phyloP scores from a whole-genome alignment of 2,797 vertebrate species.

The Emys orbicularis region DNA sequence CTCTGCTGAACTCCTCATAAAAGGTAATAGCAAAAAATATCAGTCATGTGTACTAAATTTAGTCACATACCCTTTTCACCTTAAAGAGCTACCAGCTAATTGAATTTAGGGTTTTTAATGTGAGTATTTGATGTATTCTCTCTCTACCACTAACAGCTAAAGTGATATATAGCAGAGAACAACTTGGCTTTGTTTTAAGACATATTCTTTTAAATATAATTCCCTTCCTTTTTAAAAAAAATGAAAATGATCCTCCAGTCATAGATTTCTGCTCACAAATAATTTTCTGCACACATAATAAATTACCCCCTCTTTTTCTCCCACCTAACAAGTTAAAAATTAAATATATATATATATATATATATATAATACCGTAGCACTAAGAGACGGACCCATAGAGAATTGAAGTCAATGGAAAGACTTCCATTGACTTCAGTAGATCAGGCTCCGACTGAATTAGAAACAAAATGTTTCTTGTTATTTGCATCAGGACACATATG shows the following conservation, averaged over 20 bases:
- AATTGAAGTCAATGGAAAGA: background rate
- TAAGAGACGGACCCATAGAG: background rate
- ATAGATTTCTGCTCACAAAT: rapidly evolving
- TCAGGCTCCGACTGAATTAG: background rate
- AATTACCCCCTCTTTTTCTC: background rate
- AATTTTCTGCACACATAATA: background rate
- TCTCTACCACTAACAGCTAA: background rate
- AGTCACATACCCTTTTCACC: background rate
- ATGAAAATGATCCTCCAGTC: background rate
- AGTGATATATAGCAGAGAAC: background rate
- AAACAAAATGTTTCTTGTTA: background rate
- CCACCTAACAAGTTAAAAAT: background rate
- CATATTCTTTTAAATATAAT: background rate
- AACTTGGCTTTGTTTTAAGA: background rate
- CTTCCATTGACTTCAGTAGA: background rate
- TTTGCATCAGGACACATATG: background rate
- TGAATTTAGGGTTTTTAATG: background rate
- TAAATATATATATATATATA: too few relatives aligned
- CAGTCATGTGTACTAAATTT: background rate
- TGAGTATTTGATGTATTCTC: rapidly evolving
- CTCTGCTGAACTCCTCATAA: background rate
- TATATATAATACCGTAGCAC: background rate
- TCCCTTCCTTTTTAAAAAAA: background rate
- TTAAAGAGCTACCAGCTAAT: background rate
- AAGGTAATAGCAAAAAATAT: background rate